phyloP scores from a whole-genome alignment of 2,888 invertebrate genomes.

The Norana najaformis region DNA sequence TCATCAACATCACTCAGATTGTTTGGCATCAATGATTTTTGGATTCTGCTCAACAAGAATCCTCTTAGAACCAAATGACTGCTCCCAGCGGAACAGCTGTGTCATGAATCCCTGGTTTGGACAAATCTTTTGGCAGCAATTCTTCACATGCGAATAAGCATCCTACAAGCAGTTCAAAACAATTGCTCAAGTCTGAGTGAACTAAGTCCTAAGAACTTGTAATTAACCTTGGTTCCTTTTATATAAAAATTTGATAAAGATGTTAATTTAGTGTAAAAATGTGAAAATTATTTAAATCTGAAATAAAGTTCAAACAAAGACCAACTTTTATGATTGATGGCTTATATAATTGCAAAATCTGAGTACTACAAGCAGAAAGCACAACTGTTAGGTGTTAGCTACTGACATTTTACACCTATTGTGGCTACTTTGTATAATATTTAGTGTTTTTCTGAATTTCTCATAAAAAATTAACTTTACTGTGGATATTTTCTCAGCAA shows the following conservation, averaged over 20 bases:
- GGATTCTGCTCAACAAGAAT: background rate
- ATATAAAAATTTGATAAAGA: background rate
- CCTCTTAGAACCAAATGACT: constrained; percentile 31
- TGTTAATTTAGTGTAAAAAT: background rate
- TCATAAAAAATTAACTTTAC: no score
- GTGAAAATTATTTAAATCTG: background rate
- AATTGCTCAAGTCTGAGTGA: background rate
- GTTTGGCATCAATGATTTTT: background rate
- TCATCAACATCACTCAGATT: background rate
- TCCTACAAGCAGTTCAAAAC: constrained; percentile 46
- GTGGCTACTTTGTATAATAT: no score
- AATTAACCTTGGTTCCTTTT: background rate
- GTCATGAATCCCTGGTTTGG: constrained; percentile 57
- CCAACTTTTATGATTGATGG: background rate
- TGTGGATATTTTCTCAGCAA: no score
- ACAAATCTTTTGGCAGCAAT: constrained; percentile 50
- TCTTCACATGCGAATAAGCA: constrained; percentile 51
- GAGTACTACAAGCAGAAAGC: no score
- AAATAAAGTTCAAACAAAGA: background rate
- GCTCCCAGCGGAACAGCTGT: constrained; percentile 56
- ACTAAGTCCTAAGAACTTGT: background rate
- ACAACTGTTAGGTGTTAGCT: no score
- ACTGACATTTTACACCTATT: no score
- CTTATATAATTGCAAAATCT: no score
- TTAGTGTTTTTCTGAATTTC: no score